Evolutionary conservation across 2,888 invertebrate species (phyloP), one percentile per base, ranked within the genome.

Genomic region (Reticulitermes lucifugus): DNA sequence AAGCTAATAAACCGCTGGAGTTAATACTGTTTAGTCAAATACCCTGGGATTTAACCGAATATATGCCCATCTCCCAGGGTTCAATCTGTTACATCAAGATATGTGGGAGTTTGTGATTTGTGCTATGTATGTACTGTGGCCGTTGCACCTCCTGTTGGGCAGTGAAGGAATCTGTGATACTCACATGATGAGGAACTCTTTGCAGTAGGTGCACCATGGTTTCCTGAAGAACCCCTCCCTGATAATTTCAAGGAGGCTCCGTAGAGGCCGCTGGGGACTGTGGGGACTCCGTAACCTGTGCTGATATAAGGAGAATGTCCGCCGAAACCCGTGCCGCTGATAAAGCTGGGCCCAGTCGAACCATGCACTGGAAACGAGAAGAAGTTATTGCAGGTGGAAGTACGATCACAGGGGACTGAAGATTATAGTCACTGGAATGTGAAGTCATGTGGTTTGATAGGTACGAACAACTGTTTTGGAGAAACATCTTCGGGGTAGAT

Each of bases 261-360:
- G n/a, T 75, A 83, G 12, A 46, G 59, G 18, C 18, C 55, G 21
- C 65, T 71, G 21, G 85, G 80, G 29, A 9, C 79, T 1, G 55
- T 55, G 14, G 86, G 86, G 3, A 82, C 73, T 1, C 83, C 86
- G 79, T 86, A 86, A 12, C 73, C 55, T 14, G 81, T 41, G 65
- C 65, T 70, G 14, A 82, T 79, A 10, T 77, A 43, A 21, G 89
- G 89, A 4, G 89, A 89, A 84, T 89, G 89, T 55, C 89, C 89
- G 12, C 89, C 89, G 85, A 90, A 90, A 21, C 85, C 83, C 25
- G 83, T 75, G 85, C 88, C 88, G 70, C 89, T 87, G 73, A 85
- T 86, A 25, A 65, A 29, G 29, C 25, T n/a, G n/a, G 25, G 25
- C n/a, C 65, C 65, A 4, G 65, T 65, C n/a, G 25, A 25, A 1